Evolutionary conservation across 2,888 invertebrate species (phyloP).

Genomic region (Papilio gigon): DNA sequence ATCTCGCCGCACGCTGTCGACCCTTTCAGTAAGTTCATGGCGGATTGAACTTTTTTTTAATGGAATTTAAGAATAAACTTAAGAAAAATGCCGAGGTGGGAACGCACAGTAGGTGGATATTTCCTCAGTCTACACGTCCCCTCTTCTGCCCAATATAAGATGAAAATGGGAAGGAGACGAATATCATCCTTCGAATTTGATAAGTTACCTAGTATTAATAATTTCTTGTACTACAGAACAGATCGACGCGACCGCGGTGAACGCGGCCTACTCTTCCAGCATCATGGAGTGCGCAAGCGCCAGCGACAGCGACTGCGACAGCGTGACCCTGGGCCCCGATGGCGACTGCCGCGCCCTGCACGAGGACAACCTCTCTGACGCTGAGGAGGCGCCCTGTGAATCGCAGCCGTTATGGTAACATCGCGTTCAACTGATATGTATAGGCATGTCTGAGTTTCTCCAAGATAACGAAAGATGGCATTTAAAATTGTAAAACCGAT

Average conservation of each 20-base stretch:
- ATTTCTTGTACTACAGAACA: constrained; percentile 60
- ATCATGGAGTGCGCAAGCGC: constrained; percentile 72
- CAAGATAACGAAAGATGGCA: too few species aligned
- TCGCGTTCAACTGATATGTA: constrained; percentile 30
- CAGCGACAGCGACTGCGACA: constrained; percentile 73
- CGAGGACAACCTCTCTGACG: constrained; percentile 56
- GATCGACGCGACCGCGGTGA: constrained; percentile 71
- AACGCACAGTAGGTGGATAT: too few species aligned
- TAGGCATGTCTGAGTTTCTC: too few species aligned
- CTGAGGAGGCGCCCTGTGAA: constrained; percentile 66
- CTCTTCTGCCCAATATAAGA: too few species aligned
- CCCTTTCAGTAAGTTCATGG: constrained; percentile 70
- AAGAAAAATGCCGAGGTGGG: too few species aligned
- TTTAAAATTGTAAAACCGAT: too few species aligned
- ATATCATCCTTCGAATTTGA: too few species aligned
- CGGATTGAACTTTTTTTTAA: not conserved
- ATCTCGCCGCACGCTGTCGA: constrained; percentile 60
- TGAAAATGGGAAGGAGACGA: too few species aligned
- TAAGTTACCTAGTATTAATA: too few species aligned
- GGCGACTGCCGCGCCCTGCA: constrained; percentile 53
- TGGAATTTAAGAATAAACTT: too few species aligned
- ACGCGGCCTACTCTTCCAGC: constrained; percentile 58
- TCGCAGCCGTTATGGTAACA: constrained; percentile 63
- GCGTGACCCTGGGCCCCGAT: constrained; percentile 57
- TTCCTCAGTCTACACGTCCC: too few species aligned